Percentiles rank a stretch among this genome's conserved stretches.
Conservation (phyloP, 1,140 invertebrate genomes). For the Aphaenogaster floridana region DNA sequence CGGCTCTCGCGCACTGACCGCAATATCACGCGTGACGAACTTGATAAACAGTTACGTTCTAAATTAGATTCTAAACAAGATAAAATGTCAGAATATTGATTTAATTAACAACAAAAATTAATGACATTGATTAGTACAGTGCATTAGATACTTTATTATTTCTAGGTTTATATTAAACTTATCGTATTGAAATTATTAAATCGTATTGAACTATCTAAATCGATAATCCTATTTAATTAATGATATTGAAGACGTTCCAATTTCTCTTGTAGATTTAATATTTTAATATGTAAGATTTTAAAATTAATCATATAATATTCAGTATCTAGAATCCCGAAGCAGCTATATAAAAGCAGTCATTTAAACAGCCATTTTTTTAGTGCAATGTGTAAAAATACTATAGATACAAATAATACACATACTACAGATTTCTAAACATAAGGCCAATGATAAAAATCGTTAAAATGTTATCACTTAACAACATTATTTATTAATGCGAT, state of each 20-base stretch:
- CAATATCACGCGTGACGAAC: slow-evolving; percentile 39
- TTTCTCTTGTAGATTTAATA: neutral
- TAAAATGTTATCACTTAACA: neutral
- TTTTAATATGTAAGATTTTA: neutral
- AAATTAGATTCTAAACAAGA: slow-evolving; percentile 11
- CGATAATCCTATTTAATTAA: neutral
- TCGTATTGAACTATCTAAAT: neutral
- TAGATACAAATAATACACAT: too few relatives aligned
- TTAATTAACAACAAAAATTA: slow-evolving; percentile 6
- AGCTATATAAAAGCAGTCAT: neutral
- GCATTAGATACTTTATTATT: neutral
- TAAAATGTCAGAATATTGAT: slow-evolving; percentile 1
- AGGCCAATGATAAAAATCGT: neutral
- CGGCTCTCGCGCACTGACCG: slow-evolving; percentile 31
- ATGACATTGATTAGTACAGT: neutral
- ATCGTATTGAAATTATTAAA: neutral
- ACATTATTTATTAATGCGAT: neutral
- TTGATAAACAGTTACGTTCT: slow-evolving; percentile 20
- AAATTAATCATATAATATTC: neutral
- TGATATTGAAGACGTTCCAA: neutral
- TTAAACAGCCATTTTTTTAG: too few relatives aligned
- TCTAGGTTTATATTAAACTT: neutral
- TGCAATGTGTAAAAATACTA: neutral
- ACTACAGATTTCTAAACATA: neutral
- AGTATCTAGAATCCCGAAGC: neutral